Evolutionary conservation across 2,888 invertebrate species (phyloP).

Genomic region (Ectobius pallidus): DNA sequence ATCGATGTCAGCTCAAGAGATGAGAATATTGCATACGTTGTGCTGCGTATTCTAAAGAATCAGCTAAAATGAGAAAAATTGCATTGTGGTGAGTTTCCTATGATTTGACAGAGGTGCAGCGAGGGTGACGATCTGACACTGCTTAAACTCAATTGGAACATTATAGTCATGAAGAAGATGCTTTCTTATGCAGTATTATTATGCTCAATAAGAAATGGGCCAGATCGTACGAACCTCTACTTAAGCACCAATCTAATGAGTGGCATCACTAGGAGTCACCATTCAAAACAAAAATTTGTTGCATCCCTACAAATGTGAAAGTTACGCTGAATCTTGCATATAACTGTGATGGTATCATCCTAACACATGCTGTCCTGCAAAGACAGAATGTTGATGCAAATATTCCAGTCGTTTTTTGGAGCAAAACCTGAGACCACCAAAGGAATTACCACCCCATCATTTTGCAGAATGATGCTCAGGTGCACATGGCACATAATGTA

Average conservation of each 20-base stretch:
- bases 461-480: slow-evolving; percentile 16
- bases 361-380: too few relatives aligned
- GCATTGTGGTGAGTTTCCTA: neutral
- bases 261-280: neutral
- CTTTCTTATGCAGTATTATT: neutral
- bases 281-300: neutral
- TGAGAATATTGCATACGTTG: neutral
- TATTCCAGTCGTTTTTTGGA: slow-evolving; percentile 15
- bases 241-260: slow-evolving; percentile 7
- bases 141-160: neutral
- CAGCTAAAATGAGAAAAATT: neutral
- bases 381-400: too few relatives aligned
- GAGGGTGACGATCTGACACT: neutral
- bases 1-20: neutral
- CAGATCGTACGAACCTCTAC: neutral
- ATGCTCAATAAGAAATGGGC: neutral
- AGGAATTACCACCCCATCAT: slow-evolving; percentile 12
- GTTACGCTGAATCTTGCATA: neutral
- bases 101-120: neutral
- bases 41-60: neutral
- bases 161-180: neutral
- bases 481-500: neutral
- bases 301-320: neutral
- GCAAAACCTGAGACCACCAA: slow-evolving; percentile 9
- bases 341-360: slow-evolving; percentile 4